These are phyloP conservation scores for Tinea trinotella DNA, from an alignment of 2,888 invertebrate species.

Conservation along the genomic window DNA sequence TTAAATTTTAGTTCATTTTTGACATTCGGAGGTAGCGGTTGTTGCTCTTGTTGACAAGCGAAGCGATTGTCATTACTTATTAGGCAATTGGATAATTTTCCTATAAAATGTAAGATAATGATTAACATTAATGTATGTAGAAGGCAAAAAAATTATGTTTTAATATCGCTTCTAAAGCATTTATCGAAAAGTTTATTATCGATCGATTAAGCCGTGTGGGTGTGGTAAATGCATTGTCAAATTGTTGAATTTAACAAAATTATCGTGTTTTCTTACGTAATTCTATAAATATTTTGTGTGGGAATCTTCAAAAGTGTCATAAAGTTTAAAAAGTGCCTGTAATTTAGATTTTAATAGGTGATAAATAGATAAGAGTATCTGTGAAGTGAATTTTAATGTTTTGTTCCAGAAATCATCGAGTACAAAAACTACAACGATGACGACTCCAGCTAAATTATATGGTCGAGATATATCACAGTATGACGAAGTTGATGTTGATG, in stretches of 20 bases:
- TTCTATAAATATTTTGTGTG: neutral
- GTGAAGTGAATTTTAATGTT: slow-evolving; percentile 35
- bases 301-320: neutral
- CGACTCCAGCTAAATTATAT: slow-evolving; percentile 90
- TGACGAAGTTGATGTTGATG: slow-evolving; percentile 97
- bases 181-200: neutral
- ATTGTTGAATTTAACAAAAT: neutral
- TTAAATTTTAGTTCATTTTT: slow-evolving; percentile 49
- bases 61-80: neutral
- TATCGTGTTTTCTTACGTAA: slow-evolving; percentile 7
- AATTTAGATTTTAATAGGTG: neutral
- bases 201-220: slow-evolving; percentile 4
- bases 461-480: slow-evolving; percentile 92
- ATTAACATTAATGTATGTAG: neutral
- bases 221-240: slow-evolving; percentile 4
- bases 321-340: neutral
- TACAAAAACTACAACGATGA: slow-evolving; percentile 91
- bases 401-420: slow-evolving; percentile 90
- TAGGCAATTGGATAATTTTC: neutral
- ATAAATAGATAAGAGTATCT: neutral
- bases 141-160: neutral
- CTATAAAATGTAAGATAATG: neutral
- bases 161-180: neutral
- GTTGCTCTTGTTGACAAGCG: neutral
- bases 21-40: slow-evolving; percentile 36